Evolutionary conservation across 2,113 vertebrate genomes (phyloP).

Genomic region (Amazona vittata): DNA sequence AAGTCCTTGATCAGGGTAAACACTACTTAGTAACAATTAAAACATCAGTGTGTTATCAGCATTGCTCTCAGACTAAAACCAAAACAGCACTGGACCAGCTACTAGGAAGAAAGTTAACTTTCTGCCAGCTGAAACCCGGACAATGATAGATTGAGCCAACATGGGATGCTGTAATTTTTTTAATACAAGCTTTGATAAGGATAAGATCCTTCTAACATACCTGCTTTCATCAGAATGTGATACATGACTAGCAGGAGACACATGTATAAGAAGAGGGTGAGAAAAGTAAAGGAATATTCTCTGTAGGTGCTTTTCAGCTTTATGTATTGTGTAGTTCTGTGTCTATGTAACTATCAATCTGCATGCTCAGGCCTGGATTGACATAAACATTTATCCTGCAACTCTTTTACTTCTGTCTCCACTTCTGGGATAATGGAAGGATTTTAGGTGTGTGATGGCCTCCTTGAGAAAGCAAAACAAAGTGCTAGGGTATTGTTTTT

Average conservation of each 20-base stretch:
- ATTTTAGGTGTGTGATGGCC: background rate
- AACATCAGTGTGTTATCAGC: background rate
- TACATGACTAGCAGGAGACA: background rate
- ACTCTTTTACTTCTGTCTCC: background rate
- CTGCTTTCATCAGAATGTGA: conserved; percentile 15
- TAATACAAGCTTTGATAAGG: background rate
- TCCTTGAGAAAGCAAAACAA: background rate
- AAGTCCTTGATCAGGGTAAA: background rate
- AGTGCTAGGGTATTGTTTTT: background rate
- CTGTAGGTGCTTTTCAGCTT: background rate
- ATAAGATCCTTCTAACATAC: background rate
- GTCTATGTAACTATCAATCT: background rate
- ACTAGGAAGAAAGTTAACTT: background rate
- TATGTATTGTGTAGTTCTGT: background rate
- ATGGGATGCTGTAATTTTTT: background rate
- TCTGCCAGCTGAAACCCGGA: background rate
- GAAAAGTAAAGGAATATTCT: background rate
- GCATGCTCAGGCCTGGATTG: background rate
- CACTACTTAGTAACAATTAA: background rate
- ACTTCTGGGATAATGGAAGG: background rate
- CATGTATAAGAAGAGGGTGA: background rate
- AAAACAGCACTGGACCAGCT: background rate
- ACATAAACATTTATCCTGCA: background rate
- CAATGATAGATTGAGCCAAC: background rate
- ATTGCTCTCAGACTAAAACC: background rate